Percentiles rank a stretch among this genome's conserved stretches.
Conservation (phyloP, 2,888 invertebrate species). For the Lutraria lutraria region DNA sequence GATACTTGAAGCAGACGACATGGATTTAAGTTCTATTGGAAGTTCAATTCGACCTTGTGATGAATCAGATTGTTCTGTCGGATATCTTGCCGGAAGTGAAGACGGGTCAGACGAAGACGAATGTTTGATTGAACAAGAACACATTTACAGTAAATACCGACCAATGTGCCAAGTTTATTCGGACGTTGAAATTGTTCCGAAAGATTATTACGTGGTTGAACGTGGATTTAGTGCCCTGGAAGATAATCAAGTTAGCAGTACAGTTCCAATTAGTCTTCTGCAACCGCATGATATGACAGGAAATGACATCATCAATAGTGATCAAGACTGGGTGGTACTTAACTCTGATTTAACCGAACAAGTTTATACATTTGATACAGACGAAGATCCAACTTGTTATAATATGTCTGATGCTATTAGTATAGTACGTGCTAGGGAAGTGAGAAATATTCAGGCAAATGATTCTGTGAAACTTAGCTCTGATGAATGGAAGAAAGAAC, state of each 20-base stretch:
- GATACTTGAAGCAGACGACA: not conserved
- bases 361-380: not conserved
- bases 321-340: not conserved
- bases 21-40: conserved; percentile 45
- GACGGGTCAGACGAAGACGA: not conserved
- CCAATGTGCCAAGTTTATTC: not conserved
- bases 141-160: not conserved
- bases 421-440: not conserved
- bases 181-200: not conserved
- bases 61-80: conserved; percentile 43
- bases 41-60: conserved; percentile 46
- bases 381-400: not conserved
- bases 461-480: not conserved
- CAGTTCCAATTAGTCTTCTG: not conserved
- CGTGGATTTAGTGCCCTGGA: not conserved
- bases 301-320: not conserved
- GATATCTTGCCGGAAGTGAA: conserved; percentile 53
- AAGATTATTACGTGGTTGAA: too few species aligned
- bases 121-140: not conserved
- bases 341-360: not conserved
- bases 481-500: not conserved
- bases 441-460: not conserved
- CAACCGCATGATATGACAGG: not conserved
- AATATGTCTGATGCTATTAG: not conserved
- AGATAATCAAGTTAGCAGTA: not conserved